Conservation (phyloP, 2,797 vertebrate species). For the Rhabdomys pumilio region DNA sequence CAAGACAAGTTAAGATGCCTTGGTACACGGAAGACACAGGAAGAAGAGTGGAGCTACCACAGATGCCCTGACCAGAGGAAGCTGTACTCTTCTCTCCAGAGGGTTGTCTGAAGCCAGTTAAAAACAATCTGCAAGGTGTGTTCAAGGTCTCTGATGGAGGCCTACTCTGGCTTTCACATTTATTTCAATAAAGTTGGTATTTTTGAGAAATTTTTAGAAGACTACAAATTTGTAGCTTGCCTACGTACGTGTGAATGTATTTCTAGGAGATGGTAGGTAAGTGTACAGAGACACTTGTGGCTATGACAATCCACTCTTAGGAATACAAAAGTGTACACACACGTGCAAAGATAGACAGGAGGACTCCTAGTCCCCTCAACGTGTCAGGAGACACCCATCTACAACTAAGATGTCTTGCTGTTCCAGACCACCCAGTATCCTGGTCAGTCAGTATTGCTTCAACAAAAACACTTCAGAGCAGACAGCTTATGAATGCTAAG, state of each 20-base stretch:
- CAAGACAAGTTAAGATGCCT: neutral
- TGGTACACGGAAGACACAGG: accelerated
- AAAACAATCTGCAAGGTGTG: accelerated
- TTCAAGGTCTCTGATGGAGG: accelerated
- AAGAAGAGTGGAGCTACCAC: accelerated
- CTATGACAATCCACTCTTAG: neutral
- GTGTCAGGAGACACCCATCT: neutral
- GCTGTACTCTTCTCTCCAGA: accelerated
- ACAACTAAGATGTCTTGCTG: accelerated
- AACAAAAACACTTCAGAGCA: neutral
- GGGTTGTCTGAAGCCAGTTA: accelerated
- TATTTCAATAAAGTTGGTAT: neutral
- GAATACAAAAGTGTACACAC: neutral
- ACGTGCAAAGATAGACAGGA: too few species aligned
- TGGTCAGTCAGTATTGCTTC: too few species aligned
- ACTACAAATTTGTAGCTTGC: neutral
- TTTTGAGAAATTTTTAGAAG: neutral
- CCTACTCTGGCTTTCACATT: neutral
- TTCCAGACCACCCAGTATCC: neutral
- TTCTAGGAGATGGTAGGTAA: neutral
- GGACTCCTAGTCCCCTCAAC: accelerated
- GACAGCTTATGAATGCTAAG: neutral
- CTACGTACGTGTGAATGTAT: neutral
- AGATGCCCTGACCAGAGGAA: too few species aligned
- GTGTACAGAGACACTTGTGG: too few species aligned